Conservation (phyloP, 2,797 vertebrate species). For the Alauda arvensis region DNA sequence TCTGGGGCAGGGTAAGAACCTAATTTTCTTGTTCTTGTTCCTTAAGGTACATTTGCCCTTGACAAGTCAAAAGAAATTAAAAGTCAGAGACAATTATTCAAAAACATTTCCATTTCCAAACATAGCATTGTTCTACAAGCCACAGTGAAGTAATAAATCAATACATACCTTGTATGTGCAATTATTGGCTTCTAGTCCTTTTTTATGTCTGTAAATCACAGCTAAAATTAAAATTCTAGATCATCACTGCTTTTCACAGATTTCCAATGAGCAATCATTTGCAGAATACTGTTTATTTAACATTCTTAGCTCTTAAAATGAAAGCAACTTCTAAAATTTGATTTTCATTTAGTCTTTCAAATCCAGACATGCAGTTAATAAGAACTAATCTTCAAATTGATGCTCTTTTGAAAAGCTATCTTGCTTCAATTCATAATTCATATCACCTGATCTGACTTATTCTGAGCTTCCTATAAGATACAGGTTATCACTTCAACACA, state of each 20-base stretch:
- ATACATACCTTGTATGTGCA: background rate
- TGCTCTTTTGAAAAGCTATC: background rate
- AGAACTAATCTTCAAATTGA: background rate
- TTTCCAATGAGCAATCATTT: background rate
- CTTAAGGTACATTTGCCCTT: background rate
- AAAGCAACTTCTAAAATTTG: background rate
- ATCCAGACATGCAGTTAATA: background rate
- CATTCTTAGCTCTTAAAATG: background rate
- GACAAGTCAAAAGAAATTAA: background rate
- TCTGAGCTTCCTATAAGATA: background rate
- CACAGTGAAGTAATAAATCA: background rate
- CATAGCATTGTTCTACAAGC: background rate
- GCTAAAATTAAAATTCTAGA: background rate
- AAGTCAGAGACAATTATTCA: background rate
- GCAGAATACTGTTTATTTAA: background rate
- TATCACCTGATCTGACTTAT: background rate
- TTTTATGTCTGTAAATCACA: background rate
- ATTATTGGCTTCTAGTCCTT: background rate
- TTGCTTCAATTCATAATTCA: background rate
- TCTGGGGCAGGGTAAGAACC: conserved; percentile 58
- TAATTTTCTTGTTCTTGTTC: background rate
- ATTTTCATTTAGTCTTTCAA: background rate
- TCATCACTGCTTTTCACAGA: background rate
- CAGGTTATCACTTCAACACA: background rate
- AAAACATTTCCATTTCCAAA: background rate